A percentile compares a stretch with the other conserved stretches of the same genome.
Conservation (phyloP, 2,113 vertebrate species). For the Eulemur macaco region DNA sequence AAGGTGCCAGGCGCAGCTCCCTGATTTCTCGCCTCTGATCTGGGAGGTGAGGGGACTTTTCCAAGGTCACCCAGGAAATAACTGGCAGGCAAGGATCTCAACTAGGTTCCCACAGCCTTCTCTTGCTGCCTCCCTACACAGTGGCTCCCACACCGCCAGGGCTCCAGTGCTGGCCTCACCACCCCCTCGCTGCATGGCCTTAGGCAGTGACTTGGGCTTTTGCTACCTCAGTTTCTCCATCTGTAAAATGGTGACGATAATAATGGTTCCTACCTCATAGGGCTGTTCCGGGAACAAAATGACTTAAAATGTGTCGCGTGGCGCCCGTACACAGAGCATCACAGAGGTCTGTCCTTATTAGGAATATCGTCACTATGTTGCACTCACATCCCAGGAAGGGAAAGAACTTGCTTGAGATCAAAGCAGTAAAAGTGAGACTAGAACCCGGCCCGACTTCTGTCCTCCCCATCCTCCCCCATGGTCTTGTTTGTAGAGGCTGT, state of each 20-base stretch:
- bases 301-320: not conserved
- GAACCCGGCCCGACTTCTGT: not conserved
- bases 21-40: not conserved
- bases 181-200: not conserved
- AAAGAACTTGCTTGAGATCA: not conserved
- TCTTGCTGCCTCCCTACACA: not conserved
- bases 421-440: not conserved
- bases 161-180: not conserved
- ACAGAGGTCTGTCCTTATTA: not conserved
- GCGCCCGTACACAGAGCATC: not conserved
- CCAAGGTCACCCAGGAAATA: not conserved
- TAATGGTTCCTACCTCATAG: not conserved
- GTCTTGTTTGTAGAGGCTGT: not conserved
- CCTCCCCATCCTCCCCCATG: rapidly evolving
- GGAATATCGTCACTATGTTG: not conserved
- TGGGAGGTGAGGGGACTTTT: not conserved
- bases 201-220: not conserved
- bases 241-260: not conserved
- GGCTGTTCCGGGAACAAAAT: not conserved
- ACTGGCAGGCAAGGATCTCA: not conserved
- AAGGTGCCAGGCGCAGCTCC: rapidly evolving
- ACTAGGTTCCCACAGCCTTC: not conserved
- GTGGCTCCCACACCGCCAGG: not conserved
- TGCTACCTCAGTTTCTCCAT: not conserved
- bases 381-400: not conserved